Evolutionary conservation across 2,113 vertebrate genomes (phyloP).

Genomic region (Passer montanus): DNA sequence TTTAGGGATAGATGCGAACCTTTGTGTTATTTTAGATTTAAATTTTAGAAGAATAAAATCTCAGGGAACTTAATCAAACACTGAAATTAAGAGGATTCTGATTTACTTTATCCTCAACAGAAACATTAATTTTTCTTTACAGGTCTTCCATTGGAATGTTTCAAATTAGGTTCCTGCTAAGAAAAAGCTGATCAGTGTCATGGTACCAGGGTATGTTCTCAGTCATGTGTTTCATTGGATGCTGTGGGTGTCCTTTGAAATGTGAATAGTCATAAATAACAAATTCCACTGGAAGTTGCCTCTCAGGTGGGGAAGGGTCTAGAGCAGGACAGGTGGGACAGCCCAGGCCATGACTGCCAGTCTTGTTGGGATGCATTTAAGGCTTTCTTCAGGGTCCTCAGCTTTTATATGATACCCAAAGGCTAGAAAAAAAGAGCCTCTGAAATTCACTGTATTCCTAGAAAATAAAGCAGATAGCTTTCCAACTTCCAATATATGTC

Average conservation of each 20-base stretch:
- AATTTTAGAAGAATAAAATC: neutral
- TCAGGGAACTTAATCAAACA: neutral
- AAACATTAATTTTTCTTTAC: neutral
- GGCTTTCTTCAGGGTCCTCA: neutral
- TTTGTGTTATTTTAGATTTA: neutral
- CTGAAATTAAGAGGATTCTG: neutral
- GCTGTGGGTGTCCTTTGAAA: neutral
- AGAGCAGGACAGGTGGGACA: neutral
- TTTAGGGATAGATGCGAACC: neutral
- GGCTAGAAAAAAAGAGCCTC: neutral
- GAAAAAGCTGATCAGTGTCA: fast-evolving
- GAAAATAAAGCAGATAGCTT: neutral
- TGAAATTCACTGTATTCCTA: neutral
- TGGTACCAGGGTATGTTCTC: neutral
- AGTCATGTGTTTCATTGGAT: neutral
- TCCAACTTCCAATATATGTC: neutral
- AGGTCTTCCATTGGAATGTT: neutral
- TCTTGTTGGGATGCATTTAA: neutral
- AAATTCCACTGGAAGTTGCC: neutral
- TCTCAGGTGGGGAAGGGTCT: neutral
- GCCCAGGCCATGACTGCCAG: fast-evolving
- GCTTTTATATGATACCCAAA: neutral
- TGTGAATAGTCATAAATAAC: neutral
- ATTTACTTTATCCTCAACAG: neutral
- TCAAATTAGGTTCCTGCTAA: neutral